phyloP scores from a whole-genome alignment of 2,797 vertebrate species.

The Betta splendens region DNA sequence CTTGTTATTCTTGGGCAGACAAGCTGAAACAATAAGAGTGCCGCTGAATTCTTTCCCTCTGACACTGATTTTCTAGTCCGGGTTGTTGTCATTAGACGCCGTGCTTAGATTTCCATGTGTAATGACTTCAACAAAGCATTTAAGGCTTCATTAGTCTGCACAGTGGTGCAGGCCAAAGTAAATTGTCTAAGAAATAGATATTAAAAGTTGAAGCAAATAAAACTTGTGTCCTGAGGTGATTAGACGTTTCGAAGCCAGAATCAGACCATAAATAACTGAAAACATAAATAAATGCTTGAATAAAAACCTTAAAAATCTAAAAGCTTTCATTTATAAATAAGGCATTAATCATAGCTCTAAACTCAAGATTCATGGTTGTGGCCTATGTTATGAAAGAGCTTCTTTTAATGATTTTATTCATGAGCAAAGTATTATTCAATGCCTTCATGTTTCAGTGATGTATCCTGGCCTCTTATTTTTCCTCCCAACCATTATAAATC shows the following conservation, averaged over 20 bases:
- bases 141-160: conserved; percentile 66
- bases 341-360: conserved; percentile 58
- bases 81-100: conserved; percentile 50
- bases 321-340: conserved; percentile 64
- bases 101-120: conserved; percentile 58
- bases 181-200: conserved; percentile 53
- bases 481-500: conserved; percentile 69
- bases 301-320: conserved; percentile 27
- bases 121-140: conserved; percentile 66
- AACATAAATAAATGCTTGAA: conserved; percentile 38
- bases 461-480: conserved; percentile 57
- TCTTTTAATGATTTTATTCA: conserved; percentile 77
- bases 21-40: conserved; percentile 19
- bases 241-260: conserved; percentile 35
- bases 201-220: conserved; percentile 50
- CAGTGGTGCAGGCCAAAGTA: conserved; percentile 39
- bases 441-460: conserved; percentile 65
- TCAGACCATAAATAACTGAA: conserved; percentile 35
- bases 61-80: conserved; percentile 27
- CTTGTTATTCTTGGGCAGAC: conserved; percentile 5
- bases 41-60: conserved; percentile 14
- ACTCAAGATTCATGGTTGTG: conserved; percentile 48
- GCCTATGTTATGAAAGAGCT: conserved; percentile 58
- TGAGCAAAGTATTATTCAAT: conserved; percentile 72
- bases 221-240: conserved; percentile 55